Evolutionary conservation across 1,140 invertebrate species (phyloP).

Genomic region (Notospermus geniculatus): DNA sequence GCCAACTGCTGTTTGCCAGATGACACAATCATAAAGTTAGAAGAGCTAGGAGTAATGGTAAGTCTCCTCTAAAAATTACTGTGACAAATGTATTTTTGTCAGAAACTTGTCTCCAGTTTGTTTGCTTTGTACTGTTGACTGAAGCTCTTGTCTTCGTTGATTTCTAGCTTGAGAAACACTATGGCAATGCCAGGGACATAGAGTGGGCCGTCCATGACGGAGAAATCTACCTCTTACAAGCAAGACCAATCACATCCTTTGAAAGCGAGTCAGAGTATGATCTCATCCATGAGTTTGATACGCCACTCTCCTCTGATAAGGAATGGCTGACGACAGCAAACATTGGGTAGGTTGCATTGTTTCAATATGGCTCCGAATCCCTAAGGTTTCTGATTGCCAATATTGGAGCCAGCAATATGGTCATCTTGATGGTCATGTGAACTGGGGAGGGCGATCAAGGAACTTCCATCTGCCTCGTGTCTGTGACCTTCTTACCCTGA

Average conservation of each 20-base stretch:
- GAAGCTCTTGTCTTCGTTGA: conserved; percentile 55
- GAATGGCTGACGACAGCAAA: conserved; percentile 58
- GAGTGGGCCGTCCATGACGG: conserved; percentile 61
- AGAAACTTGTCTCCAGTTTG: background rate
- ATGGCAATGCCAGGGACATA: conserved; percentile 69
- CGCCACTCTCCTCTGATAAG: conserved; percentile 55
- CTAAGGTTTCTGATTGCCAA: background rate
- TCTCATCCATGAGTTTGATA: conserved; percentile 70
- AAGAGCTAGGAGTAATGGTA: conserved; percentile 34
- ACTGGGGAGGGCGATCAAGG: no score
- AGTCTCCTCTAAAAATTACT: background rate
- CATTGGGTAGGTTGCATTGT: conserved; percentile 46
- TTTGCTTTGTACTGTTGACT: no score
- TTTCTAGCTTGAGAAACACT: conserved; percentile 64
- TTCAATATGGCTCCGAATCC: conserved; percentile 1
- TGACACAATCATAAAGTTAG: conserved; percentile 34
- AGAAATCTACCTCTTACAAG: conserved; percentile 67
- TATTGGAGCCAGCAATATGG: no score
- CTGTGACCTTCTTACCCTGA: no score
- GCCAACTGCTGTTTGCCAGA: conserved; percentile 58
- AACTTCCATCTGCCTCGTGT: no score
- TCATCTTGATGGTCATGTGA: no score
- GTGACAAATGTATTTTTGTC: no score
- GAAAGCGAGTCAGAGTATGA: conserved; percentile 72
- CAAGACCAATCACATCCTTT: conserved; percentile 70